phyloP scores from a whole-genome alignment of 2,113 vertebrate species.

The Forbesichthys papilliferus region DNA sequence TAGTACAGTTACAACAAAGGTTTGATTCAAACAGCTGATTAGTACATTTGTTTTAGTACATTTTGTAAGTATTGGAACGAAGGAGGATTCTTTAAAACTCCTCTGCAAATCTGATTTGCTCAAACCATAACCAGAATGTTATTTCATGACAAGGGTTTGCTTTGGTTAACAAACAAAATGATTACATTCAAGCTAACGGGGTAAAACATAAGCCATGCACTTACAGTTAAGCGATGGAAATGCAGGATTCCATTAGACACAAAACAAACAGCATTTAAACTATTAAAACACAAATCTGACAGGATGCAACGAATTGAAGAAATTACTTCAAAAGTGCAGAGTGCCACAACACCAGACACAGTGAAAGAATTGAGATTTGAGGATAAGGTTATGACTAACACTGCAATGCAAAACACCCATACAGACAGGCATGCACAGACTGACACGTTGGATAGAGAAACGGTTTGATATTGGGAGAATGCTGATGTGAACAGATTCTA shows the following conservation, averaged over 20 bases:
- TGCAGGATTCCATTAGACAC: slow-evolving; percentile 39
- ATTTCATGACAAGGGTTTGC: slow-evolving; percentile 63
- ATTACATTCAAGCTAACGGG: slow-evolving; percentile 67
- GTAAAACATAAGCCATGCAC: slow-evolving; percentile 75
- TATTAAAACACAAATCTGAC: slow-evolving; percentile 19
- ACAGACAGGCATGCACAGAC: slow-evolving; percentile 43
- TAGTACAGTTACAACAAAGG: slow-evolving; percentile 84
- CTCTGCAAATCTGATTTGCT: slow-evolving; percentile 71
- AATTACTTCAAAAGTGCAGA: slow-evolving; percentile 20
- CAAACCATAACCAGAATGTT: slow-evolving; percentile 72
- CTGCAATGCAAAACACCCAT: slow-evolving; percentile 34
- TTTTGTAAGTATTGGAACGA: slow-evolving; percentile 61
- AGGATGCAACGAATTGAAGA: slow-evolving; percentile 42
- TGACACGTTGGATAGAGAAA: slow-evolving; percentile 53
- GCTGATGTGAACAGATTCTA: slow-evolving; percentile 39
- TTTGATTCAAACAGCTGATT: slow-evolving; percentile 77
- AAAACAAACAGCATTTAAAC: slow-evolving; percentile 51
- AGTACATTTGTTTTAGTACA: slow-evolving; percentile 76
- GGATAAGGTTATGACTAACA: slow-evolving; percentile 29
- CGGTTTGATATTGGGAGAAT: slow-evolving; percentile 37
- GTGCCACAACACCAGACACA: slow-evolving; percentile 53
- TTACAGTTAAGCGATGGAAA: slow-evolving; percentile 18
- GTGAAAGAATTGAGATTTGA: slow-evolving; percentile 25
- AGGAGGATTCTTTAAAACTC: slow-evolving; percentile 71
- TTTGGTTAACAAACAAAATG: slow-evolving; percentile 72